Base-by-base conservation (phyloP, 2,113 vertebrate genomes). In the Chaetodon trifascialis region DNA sequence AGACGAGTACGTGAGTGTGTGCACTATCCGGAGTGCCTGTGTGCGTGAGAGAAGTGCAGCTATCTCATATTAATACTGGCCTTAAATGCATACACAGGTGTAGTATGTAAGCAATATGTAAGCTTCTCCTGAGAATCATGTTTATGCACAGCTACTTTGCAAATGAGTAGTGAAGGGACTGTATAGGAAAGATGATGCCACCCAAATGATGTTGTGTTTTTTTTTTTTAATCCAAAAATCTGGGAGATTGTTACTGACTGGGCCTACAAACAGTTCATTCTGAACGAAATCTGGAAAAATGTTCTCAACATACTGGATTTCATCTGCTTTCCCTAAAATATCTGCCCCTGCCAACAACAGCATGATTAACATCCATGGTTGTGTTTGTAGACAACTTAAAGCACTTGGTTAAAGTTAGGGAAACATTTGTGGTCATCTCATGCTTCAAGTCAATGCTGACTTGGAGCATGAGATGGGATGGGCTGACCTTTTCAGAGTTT, bases 1-100 rank as follows among this genome's bases (percentile, higher is more conserved):
- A 79, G 73, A 67, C 8, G 67, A 49, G 77, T 16, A 11, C 11
- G 60, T 46, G 73, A 73, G 70, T 7, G 62, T 56, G 74, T 59
- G 73, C 66, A 42, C 54, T n/a, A 46, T 12, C 9, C 4, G 4
- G 44, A 49, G 74, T 69, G 36, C 19, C 60, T 62, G 56, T 51
- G 70, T 66, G 77, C 15, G 8, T 10, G 15, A 79, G 36, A 46
- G 55, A 25, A 73, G 81, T 59, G 34, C 51, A 34, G 69, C 63
- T 52, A 73, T 76, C 77, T 74, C 82, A 40, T 16, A 12, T 47
- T 56, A 46, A 64, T 58, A 49, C 14, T 0, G 19, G 19, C 56
- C 23, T 52, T 56, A 44, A 19, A 60, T 65, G 16, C 55, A 67
- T 6, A 30, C 25, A 19, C 19, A 62, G 38, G 60, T 54, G 56